Base-by-base conservation (phyloP, 2,888 invertebrate genomes). In the Ptychoptera albimana region DNA sequence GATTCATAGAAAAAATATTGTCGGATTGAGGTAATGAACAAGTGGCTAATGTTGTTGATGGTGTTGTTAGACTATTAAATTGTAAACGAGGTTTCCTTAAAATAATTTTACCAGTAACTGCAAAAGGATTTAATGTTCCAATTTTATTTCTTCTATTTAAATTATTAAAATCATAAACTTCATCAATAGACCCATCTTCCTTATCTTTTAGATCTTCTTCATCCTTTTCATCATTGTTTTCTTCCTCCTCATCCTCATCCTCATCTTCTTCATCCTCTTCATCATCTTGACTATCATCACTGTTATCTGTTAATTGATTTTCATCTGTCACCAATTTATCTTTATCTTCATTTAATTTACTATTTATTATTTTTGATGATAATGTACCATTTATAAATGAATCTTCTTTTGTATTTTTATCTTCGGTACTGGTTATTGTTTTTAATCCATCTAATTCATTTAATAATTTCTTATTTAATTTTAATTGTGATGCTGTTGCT, bases 21-120 rank as follows among this genome's bases (percentile, higher is more conserved):
- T 23, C 23, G 7, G 23, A 23, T 23, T 23, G 23, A 23, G 23
- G 23, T n/a, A 77, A 73, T 50, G 74, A 71, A 52, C 72, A 71
- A 40, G 66, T 63, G 49, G 67, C 74, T 74, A 45, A 43, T 23
- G 41, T 43, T 30, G 39, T 35, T 16, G 39, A 45, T 37, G 46
- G 45, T 45, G 45, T 42, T 23, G 23, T 5, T 7, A 23, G 23
- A 23, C 23, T 23, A 43, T 61, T 59, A 46, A 63, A 60, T 48
- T 63, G 61, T 44, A 64, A 47, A 5, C 60, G 60, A 2, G 64
- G 58, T 45, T 63, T 57, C 8, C 64, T 53, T 45, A 64, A 49
- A 39, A 65, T 58, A 49, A 60, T 57, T 53, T 54, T 58, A 13
- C 45, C 42, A 36, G 43, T 34, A 9, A 46, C 35, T 34, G 43